Base-by-base conservation (phyloP, 2,113 vertebrate genomes). In the Tupaia chinensis region DNA sequence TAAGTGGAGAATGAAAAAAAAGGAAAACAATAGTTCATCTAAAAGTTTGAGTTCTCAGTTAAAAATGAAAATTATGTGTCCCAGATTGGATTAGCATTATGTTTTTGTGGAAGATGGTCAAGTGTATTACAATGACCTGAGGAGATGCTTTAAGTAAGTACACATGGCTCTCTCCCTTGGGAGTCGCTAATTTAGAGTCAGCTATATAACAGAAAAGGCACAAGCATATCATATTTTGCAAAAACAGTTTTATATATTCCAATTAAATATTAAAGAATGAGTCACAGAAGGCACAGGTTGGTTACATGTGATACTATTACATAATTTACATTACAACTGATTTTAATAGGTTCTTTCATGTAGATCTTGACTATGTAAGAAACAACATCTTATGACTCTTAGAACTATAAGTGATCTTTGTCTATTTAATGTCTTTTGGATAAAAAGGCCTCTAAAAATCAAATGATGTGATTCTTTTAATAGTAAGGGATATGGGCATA, bases 221-320 rank as follows among this genome's bases (percentile, higher is more conserved):
- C 13, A 20, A 61, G 11, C 4, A 17, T 19, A 25, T 68, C 77
- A 68, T 34, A 73, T 44, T 73, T 34, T 90, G 56, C 68, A 76
- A 92, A 92, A 29, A 32, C 27, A 61, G 2, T n/a, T 66, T 84
- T 73, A 44, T 87, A 87, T 68, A 69, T 79, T 88, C 17, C 32
- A 87, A 82, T 83, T 77, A 91, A 82, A 82, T 32, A 61, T 78
- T 5, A 87, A 93, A 83, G 32, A 69, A 53, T 53, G 54, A 96
- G 25, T 70, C 86, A 72, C 1, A 22, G 34, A 95, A 60, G 17
- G 2, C 32, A 84, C 32, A 73, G 74, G 3, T 8, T 68, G 10
- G 54, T 68, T 44, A 66, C 61, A 1, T 20, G 58, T 27, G 56
- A 77, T 73, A 73, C 60, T 29, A 22, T 32, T 44, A 17, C 5